A percentile compares a stretch with the other conserved stretches of the same genome.
These are phyloP conservation scores for Manis javanica DNA, from an alignment of 2,797 vertebrate species.

Conservation along the genomic window DNA sequence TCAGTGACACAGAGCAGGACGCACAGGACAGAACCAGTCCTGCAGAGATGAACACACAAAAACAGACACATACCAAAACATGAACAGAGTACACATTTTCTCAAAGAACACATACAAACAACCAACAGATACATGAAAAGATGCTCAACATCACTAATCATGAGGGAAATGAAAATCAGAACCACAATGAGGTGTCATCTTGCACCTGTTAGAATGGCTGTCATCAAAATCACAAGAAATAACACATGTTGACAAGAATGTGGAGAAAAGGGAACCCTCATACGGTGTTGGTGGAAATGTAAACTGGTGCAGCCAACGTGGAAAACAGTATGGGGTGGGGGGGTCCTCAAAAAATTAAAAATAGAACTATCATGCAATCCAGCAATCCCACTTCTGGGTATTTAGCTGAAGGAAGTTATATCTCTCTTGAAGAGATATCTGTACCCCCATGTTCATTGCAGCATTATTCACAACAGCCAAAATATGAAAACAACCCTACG, in stretches of 20 bases:
- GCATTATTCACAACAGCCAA: not conserved
- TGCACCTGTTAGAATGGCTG: not conserved
- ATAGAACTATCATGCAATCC: not conserved
- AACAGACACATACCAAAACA: not conserved
- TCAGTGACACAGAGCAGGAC: not conserved
- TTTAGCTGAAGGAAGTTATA: not conserved
- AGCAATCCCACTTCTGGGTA: not conserved
- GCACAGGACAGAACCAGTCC: not conserved
- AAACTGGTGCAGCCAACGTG: not conserved
- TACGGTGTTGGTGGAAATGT: not conserved
- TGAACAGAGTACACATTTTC: not conserved
- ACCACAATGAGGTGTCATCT: not conserved
- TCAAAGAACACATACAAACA: not conserved
- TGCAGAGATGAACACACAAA: not conserved
- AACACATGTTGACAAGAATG: not conserved
- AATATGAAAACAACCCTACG: not conserved
- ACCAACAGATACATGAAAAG: not conserved
- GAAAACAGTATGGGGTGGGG: not conserved
- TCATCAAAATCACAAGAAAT: not conserved
- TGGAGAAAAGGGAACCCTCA: not conserved
- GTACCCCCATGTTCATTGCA: too few species aligned
- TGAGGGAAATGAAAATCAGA: not conserved
- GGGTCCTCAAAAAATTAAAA: not conserved
- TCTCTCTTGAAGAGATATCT: not conserved
- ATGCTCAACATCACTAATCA: not conserved